phyloP scores from a whole-genome alignment of 2,797 vertebrate genomes.

The Silurus lanzhouensis region DNA sequence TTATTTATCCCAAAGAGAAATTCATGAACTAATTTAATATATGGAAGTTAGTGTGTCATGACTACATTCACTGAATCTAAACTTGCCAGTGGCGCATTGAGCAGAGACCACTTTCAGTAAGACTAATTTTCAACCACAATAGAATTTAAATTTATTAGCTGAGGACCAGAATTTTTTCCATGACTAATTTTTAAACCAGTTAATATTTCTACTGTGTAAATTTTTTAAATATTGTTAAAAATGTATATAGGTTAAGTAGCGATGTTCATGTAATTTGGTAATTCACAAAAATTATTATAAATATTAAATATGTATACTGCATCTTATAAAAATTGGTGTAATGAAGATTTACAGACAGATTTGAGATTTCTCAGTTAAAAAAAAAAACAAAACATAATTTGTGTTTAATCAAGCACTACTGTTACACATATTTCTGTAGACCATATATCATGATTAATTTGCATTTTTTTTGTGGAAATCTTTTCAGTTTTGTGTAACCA shows the following conservation, averaged over 20 bases:
- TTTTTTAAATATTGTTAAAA: not conserved
- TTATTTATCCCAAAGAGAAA: too few species aligned
- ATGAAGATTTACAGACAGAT: not conserved
- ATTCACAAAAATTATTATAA: not conserved
- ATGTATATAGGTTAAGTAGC: not conserved
- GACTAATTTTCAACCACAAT: not conserved
- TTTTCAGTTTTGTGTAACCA: not conserved
- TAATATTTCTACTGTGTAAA: not conserved
- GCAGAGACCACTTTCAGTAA: not conserved
- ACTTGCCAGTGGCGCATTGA: not conserved
- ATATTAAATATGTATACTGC: not conserved
- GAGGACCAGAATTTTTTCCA: not conserved
- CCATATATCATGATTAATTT: not conserved
- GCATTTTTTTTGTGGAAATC: not conserved
- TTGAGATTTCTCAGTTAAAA: not conserved
- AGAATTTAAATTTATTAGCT: too few species aligned
- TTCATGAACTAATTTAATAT: not conserved
- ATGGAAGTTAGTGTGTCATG: not conserved
- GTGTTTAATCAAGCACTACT: not conserved
- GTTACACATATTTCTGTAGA: too few species aligned
- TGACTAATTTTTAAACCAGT: not conserved
- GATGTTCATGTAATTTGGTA: not conserved
- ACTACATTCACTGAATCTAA: not conserved
- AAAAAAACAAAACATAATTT: not conserved
- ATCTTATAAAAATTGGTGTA: not conserved